These are phyloP conservation scores for Patella vulgata DNA, from an alignment of 1,140 invertebrate species.

Conservation along the genomic window DNA sequence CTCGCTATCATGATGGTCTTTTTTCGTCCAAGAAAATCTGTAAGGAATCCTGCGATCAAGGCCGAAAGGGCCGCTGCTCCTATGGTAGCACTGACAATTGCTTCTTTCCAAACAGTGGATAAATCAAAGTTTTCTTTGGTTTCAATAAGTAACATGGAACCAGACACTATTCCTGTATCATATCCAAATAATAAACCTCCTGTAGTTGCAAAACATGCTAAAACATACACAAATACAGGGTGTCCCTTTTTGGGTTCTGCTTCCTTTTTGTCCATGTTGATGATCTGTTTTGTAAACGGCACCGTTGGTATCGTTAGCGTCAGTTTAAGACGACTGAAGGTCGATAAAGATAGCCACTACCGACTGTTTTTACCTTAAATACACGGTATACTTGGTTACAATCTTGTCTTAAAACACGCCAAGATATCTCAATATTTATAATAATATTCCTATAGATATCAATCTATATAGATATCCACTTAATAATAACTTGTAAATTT, in stretches of 20 bases:
- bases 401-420: too few species aligned
- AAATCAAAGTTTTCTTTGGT: conserved; percentile 40
- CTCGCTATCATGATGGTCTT: conserved; percentile 29
- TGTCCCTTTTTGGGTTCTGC: neutral
- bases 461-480: too few species aligned
- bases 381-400: too few species aligned
- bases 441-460: too few species aligned
- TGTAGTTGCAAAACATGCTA: conserved; percentile 56
- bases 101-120: conserved; percentile 25
- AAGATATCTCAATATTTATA: too few species aligned
- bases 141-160: conserved; percentile 71
- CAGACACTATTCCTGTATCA: conserved; percentile 74
- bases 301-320: too few species aligned
- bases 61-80: conserved; percentile 32
- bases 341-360: too few species aligned
- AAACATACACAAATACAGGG: conserved; percentile 37
- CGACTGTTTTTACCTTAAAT: too few species aligned
- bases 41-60: conserved; percentile 28
- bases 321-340: too few species aligned
- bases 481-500: too few species aligned
- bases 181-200: conserved; percentile 77
- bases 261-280: neutral
- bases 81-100: conserved; percentile 35
- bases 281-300: neutral
- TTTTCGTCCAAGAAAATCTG: conserved; percentile 34